Evolutionary conservation across 2,888 invertebrate genomes (phyloP).

Genomic region (Elegia similella): DNA sequence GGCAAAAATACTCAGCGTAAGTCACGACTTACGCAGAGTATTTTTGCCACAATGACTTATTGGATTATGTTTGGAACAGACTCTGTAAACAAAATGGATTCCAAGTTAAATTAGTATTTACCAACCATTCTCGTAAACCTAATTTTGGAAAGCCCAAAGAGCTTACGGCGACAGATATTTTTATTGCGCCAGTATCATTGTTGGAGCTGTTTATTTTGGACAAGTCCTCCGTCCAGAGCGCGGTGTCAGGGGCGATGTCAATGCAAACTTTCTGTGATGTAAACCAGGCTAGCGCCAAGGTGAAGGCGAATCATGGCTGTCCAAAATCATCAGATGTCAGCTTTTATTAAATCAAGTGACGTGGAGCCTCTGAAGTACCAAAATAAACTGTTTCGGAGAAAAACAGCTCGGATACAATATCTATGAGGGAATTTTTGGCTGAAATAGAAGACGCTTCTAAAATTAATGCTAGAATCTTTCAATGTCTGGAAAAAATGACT

Average conservation of each 20-base stretch:
- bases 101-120: constrained; percentile 15
- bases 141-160: constrained; percentile 36
- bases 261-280: constrained; percentile 60
- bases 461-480: background rate
- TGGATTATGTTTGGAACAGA: constrained; percentile 37
- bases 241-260: constrained; percentile 71
- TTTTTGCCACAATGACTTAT: constrained; percentile 47
- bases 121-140: constrained; percentile 32
- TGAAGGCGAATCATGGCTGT: constrained; percentile 65
- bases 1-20: constrained; percentile 48
- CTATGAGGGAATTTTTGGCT: background rate
- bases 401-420: constrained; percentile 16
- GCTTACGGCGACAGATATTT: constrained; percentile 46
- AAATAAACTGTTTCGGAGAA: constrained; percentile 39
- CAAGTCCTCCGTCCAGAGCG: constrained; percentile 37
- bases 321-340: constrained; percentile 53
- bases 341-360: constrained; percentile 62
- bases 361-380: constrained; percentile 43
- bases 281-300: constrained; percentile 68
- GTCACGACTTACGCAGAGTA: constrained; percentile 49
- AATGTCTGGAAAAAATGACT: background rate
- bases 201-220: constrained; percentile 68
- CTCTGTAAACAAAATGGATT: constrained; percentile 38
- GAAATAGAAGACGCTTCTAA: constrained; percentile 7
- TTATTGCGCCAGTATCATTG: constrained; percentile 62